Percentiles rank a stretch among this genome's conserved stretches.
These are phyloP conservation scores for Drosophila kohkoa DNA, from an alignment of 1,140 invertebrate genomes.

Conservation along the genomic window DNA sequence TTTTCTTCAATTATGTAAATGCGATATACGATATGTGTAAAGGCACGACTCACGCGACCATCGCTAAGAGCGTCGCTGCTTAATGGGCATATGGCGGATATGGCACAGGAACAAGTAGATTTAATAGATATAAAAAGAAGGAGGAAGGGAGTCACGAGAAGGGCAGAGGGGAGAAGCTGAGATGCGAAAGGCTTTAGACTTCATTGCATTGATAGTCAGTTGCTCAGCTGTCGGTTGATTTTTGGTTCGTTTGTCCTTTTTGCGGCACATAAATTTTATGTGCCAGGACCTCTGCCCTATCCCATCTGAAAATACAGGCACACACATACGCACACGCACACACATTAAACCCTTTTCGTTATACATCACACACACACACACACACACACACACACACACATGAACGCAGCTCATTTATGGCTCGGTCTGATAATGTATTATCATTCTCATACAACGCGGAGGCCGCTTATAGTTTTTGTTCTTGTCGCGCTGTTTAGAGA, in stretches of 20 bases:
- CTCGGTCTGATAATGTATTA: slow-evolving; percentile 65
- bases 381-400: slow-evolving; percentile 7
- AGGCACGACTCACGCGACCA: neutral
- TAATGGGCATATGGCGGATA: slow-evolving; percentile 19
- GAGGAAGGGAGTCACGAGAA: neutral
- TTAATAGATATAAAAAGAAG: slow-evolving; percentile 14
- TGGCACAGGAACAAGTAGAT: slow-evolving; percentile 2
- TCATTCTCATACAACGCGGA: slow-evolving; percentile 53
- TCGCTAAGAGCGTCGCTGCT: slow-evolving; percentile 12
- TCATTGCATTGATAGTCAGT: slow-evolving; percentile 54
- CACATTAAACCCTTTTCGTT: slow-evolving; percentile 38
- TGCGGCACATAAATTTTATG: slow-evolving; percentile 79
- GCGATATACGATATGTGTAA: neutral
- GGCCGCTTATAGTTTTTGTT: slow-evolving; percentile 44
- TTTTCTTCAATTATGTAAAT: no score
- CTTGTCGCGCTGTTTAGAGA: slow-evolving; percentile 30
- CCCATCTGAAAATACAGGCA: neutral
- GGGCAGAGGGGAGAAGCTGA: neutral
- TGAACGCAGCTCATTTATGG: slow-evolving; percentile 67
- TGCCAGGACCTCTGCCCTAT: slow-evolving; percentile 35
- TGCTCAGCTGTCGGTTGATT: slow-evolving; percentile 68
- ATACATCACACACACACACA: neutral
- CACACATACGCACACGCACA: slow-evolving; percentile 16
- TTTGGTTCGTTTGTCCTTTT: slow-evolving; percentile 66
- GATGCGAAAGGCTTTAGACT: slow-evolving; percentile 24